phyloP scores from a whole-genome alignment of 2,113 vertebrate genomes.

The Platanista minor region DNA sequence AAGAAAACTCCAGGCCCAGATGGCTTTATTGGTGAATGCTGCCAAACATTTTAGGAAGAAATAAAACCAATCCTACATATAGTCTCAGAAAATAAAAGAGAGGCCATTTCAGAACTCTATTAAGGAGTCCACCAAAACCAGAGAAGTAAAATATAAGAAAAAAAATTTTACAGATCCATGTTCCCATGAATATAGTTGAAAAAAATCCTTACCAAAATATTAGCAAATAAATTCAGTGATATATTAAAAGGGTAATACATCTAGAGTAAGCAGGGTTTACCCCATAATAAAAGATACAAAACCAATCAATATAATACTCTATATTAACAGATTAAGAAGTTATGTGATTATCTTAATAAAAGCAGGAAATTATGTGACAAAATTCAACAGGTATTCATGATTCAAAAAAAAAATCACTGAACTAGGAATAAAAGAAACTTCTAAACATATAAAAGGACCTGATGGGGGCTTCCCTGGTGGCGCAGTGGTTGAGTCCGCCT shows the following conservation, averaged over 20 bases:
- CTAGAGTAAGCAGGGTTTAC: background rate
- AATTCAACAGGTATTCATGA: background rate
- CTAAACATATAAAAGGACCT: background rate
- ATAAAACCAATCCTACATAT: background rate
- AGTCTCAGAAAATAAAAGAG: slow-evolving; percentile 3
- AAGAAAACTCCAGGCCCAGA: background rate
- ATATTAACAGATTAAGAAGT: background rate
- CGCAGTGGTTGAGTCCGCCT: too few species aligned
- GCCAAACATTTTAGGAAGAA: background rate
- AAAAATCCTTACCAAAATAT: background rate
- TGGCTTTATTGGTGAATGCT: background rate
- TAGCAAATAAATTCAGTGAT: background rate
- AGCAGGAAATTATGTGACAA: background rate
- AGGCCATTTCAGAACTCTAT: background rate
- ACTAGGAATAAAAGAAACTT: background rate
- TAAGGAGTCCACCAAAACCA: background rate
- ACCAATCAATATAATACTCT: background rate
- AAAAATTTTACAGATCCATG: background rate
- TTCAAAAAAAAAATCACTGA: background rate
- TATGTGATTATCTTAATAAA: slow-evolving; percentile 21
- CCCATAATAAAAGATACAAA: background rate
- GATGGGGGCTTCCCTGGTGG: too few species aligned
- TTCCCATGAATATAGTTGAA: background rate
- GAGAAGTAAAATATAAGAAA: background rate
- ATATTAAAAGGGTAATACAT: background rate